Evolutionary conservation across 2,113 vertebrate genomes (phyloP).

Genomic region (Mustelus asterias): DNA sequence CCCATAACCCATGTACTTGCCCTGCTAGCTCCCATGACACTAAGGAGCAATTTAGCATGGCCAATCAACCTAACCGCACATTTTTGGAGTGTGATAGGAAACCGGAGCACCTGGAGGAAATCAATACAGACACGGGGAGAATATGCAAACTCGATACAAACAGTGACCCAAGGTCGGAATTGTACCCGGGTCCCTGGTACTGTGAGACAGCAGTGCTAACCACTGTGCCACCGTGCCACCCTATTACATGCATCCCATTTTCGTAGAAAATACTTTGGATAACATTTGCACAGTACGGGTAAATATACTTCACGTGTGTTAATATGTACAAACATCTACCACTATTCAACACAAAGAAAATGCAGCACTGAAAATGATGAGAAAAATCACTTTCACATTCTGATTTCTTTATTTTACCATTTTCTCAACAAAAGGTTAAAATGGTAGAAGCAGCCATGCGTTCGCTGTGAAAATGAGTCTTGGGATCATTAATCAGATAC

Average conservation of each 20-base stretch:
- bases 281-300: not conserved
- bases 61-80: too few relatives aligned
- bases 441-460: not conserved
- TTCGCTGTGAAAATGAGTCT: not conserved
- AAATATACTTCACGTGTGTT: not conserved
- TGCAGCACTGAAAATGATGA: not conserved
- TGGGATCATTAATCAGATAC: not conserved
- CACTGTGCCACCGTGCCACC: too few relatives aligned
- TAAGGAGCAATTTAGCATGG: too few relatives aligned
- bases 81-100: too few relatives aligned
- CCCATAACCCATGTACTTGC: too few relatives aligned
- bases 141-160: too few relatives aligned
- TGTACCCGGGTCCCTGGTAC: too few relatives aligned
- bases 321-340: not conserved
- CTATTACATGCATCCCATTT: not conserved
- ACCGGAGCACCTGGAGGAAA: too few relatives aligned
- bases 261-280: not conserved
- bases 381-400: not conserved
- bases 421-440: not conserved
- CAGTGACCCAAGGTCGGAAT: too few relatives aligned
- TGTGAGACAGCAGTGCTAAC: too few relatives aligned
- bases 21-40: too few relatives aligned
- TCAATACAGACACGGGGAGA: too few relatives aligned
- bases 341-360: not conserved
- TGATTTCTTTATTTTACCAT: not conserved